Evolutionary conservation across 2,888 invertebrate species (phyloP).

Genomic region (Pachymerium ferrugineum): DNA sequence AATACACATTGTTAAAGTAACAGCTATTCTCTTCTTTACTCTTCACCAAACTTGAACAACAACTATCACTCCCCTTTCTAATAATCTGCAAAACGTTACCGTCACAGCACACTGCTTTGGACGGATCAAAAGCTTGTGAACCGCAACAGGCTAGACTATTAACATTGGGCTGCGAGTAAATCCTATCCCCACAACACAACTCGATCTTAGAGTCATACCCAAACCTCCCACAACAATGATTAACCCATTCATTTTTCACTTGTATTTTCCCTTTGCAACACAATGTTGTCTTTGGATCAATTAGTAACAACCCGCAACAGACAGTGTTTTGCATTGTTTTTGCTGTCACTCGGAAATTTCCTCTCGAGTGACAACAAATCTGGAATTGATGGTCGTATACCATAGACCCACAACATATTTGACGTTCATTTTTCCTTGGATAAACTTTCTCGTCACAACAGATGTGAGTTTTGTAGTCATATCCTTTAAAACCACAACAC

Average conservation of each 20-base stretch:
- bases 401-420: background rate
- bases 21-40: background rate
- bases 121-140: background rate
- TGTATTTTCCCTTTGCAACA: background rate
- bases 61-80: background rate
- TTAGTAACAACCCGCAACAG: background rate
- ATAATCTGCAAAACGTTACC: constrained; percentile 12
- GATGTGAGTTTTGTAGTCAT: background rate
- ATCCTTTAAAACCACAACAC: constrained; percentile 6
- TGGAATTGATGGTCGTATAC: background rate
- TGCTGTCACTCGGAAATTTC: background rate
- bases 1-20: background rate
- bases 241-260: background rate
- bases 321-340: background rate
- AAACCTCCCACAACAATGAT: background rate
- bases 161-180: background rate
- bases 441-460: constrained; percentile 6
- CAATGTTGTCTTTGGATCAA: background rate
- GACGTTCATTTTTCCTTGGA: background rate
- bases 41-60: constrained; percentile 23
- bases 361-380: constrained; percentile 21
- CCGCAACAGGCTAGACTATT: constrained; percentile 17
- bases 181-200: constrained; percentile 2
- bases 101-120: constrained; percentile 23
- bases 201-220: background rate